phyloP scores from a whole-genome alignment of 2,888 invertebrate genomes.

The Heliconius sara region DNA sequence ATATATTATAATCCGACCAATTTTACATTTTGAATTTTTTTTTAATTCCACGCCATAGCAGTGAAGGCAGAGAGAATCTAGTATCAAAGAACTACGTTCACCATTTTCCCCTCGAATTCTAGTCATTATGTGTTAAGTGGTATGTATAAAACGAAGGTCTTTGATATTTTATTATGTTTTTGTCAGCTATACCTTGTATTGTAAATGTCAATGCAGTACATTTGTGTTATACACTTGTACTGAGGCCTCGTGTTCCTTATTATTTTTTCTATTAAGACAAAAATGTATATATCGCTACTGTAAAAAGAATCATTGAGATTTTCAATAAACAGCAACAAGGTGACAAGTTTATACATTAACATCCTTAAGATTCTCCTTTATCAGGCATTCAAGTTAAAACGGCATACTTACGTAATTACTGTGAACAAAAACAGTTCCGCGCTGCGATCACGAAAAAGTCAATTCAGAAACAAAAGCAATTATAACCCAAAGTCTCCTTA shows the following conservation, averaged over 20 bases:
- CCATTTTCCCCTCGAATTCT: background rate
- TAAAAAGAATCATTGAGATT: background rate
- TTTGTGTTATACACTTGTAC: background rate
- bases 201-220: background rate
- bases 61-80: background rate
- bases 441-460: conserved; percentile 49
- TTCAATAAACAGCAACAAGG: background rate
- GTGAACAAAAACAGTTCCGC: conserved; percentile 50
- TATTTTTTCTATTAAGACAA: background rate
- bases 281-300: background rate
- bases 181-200: background rate
- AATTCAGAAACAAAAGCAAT: conserved; percentile 54
- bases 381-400: conserved; percentile 31
- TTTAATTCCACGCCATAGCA: background rate
- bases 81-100: background rate
- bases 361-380: conserved; percentile 12
- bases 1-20: background rate
- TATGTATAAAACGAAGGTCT: too few species aligned
- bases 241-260: background rate
- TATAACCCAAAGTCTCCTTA: conserved; percentile 52
- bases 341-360: conserved; percentile 8
- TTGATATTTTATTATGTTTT: too few species aligned
- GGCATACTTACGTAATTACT: conserved; percentile 46
- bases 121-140: too few species aligned
- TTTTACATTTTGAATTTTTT: too few species aligned